phyloP scores from a whole-genome alignment of 2,888 invertebrate genomes.

The Oscheius sp. region DNA sequence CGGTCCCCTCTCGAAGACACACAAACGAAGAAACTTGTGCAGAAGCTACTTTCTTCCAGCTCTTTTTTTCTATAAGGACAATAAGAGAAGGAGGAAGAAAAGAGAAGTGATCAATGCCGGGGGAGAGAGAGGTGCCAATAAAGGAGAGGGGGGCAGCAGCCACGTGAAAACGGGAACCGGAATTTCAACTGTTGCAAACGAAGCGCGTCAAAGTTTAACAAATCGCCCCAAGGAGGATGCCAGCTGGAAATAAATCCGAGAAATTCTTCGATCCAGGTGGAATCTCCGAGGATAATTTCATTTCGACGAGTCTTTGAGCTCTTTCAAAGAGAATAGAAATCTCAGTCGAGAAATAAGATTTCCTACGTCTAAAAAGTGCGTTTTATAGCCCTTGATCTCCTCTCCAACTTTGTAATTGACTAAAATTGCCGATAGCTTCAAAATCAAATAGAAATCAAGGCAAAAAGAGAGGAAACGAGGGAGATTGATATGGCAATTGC shows the following conservation, averaged over 20 bases:
- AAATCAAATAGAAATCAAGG: too few relatives aligned
- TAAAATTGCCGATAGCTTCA: too few relatives aligned
- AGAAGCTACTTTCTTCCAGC: background rate
- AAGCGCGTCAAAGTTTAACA: background rate
- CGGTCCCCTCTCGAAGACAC: conserved; percentile 10
- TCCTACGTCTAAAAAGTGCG: too few relatives aligned
- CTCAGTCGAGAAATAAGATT: too few relatives aligned
- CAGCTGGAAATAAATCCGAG: background rate
- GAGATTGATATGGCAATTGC: too few relatives aligned
- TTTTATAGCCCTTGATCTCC: too few relatives aligned
- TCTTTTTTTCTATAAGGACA: background rate
- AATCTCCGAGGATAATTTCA: background rate
- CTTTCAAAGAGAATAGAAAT: too few relatives aligned
- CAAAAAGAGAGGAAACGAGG: too few relatives aligned
- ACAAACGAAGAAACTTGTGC: background rate
- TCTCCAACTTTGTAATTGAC: too few relatives aligned
- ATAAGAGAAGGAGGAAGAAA: background rate
- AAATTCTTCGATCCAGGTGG: background rate
- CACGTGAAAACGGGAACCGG: conserved; percentile 19
- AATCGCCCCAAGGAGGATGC: background rate
- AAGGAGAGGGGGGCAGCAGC: background rate
- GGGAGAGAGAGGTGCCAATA: conserved; percentile 2
- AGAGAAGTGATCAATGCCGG: background rate
- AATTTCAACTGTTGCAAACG: conserved; percentile 19
- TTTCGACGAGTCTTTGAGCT: background rate